Base-by-base conservation (phyloP, 2,888 invertebrate species). In the Buathra laborator region DNA sequence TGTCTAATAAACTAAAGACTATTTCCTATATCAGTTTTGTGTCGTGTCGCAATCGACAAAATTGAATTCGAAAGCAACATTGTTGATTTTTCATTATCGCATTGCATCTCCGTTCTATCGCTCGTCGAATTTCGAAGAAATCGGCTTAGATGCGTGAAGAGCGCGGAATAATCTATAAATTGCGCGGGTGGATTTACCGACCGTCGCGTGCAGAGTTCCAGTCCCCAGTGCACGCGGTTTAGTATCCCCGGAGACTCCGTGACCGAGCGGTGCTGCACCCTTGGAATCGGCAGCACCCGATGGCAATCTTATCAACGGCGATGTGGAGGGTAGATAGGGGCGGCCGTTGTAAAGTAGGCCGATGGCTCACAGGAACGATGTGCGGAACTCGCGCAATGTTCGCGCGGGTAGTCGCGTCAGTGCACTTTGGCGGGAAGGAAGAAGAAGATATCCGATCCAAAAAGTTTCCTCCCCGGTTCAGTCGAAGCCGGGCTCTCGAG, bases 391-490 rank as follows among this genome's bases (percentile, higher is more conserved):
- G 68, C 74, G 68, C 66, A 19, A 56, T 75, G 68, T 44, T 53
- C 53, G 64, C 12, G 48, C 43, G 46, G 46, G 67, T 51, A 78
- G 84, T 85, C 78, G 74, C 70, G 68, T 53, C 64, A 72, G 78
- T 85, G 81, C 67, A 77, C 74, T 86, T 86, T 86, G 84, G 86
- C 84, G 86, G 86, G 86, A 86, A 86, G 83, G 83, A 83, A 68
- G 83, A 59, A 83, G 51, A 68, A 80, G 59, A 72, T 37, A 37
- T 83, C 48, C 71, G 16, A 66, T 78, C 43, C 29, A 76, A 80
- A 76, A 71, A 46, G 53, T 14, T 29, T 24, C 75, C 37, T 37
- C 37, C 83, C 70, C 71, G 72, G 51, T 76, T 37, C 77, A 83
- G 85, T 79, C 75, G 76, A 76, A 71, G 83, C 24, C 80, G 67